Conservation (phyloP, 1,140 invertebrate genomes). For the Drosophila kurseongensis region DNA sequence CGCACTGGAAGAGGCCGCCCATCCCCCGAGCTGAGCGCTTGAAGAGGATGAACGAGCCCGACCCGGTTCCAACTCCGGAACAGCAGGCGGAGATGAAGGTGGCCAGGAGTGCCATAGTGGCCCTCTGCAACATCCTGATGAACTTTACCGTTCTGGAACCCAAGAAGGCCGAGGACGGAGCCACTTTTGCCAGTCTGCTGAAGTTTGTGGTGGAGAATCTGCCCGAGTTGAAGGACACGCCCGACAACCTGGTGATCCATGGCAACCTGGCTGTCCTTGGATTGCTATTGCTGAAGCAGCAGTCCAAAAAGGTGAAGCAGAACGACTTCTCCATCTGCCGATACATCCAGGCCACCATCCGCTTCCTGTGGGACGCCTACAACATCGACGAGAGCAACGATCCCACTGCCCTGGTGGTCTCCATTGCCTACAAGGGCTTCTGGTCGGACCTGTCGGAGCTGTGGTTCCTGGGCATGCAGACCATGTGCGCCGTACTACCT, state of each 20-base stretch:
- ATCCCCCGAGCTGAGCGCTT: conserved; percentile 91
- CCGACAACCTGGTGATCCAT: conserved; percentile 92
- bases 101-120: conserved; percentile 92
- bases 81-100: conserved; percentile 92
- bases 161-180: conserved; percentile 91
- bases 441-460: conserved; percentile 96
- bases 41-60: conserved; percentile 90
- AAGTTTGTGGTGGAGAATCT: conserved; percentile 95
- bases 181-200: conserved; percentile 91
- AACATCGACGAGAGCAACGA: conserved; percentile 94
- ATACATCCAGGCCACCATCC: conserved; percentile 94
- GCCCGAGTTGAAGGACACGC: conserved; percentile 92
- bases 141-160: conserved; percentile 95
- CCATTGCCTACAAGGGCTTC: conserved; percentile 93
- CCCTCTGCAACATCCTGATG: conserved; percentile 96
- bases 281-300: conserved; percentile 92
- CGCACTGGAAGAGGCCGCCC: conserved; percentile 93
- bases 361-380: conserved; percentile 96
- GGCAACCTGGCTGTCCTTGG: conserved; percentile 94
- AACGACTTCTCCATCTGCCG: conserved; percentile 94
- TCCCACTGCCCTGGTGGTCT: conserved; percentile 91
- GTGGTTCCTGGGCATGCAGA: conserved; percentile 97
- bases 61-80: conserved; percentile 89
- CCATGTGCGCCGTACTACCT: conserved; percentile 91
- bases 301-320: conserved; percentile 91